Evolutionary conservation across 2,113 vertebrate genomes (phyloP).

Genomic region (Archocentrus centrarchus): DNA sequence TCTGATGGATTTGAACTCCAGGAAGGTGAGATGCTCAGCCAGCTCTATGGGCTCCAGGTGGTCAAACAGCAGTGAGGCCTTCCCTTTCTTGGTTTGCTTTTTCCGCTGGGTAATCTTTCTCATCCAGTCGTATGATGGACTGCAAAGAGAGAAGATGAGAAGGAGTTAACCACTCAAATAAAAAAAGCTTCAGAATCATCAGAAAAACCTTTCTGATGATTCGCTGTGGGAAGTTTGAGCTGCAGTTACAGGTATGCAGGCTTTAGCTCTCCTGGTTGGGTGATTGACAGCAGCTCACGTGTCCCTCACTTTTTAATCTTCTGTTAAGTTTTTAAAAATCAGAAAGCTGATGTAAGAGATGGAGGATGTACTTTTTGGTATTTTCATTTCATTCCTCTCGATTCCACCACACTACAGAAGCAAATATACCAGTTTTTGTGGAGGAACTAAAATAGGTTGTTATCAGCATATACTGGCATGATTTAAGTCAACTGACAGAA

Average conservation of each 20-base stretch:
- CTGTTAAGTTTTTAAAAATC: too few species aligned
- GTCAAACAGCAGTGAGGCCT: slow-evolving; percentile 96
- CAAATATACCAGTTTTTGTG: not conserved
- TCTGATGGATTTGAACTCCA: slow-evolving; percentile 96
- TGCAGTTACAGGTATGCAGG: not conserved
- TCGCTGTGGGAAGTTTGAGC: not conserved
- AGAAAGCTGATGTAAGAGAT: too few species aligned
- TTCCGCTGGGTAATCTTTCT: slow-evolving; percentile 96
- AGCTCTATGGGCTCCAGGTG: slow-evolving; percentile 96
- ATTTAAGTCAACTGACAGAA: not conserved
- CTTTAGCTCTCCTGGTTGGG: not conserved
- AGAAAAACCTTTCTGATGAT: too few species aligned
- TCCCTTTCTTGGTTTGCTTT: slow-evolving; percentile 94
- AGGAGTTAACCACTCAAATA: not conserved
- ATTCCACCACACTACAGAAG: not conserved
- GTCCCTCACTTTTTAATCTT: not conserved
- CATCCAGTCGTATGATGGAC: slow-evolving; percentile 99
- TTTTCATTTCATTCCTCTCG: not conserved
- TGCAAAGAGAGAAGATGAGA: slow-evolving; percentile 64
- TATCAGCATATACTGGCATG: not conserved
- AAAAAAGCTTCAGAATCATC: not conserved
- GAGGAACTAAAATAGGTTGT: too few species aligned
- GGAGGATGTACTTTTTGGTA: too few species aligned
- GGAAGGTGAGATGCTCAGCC: slow-evolving; percentile 97
- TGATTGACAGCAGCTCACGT: not conserved